phyloP scores from a whole-genome alignment of 2,113 vertebrate genomes.

The Sinocyclocheilus rhinocerous region DNA sequence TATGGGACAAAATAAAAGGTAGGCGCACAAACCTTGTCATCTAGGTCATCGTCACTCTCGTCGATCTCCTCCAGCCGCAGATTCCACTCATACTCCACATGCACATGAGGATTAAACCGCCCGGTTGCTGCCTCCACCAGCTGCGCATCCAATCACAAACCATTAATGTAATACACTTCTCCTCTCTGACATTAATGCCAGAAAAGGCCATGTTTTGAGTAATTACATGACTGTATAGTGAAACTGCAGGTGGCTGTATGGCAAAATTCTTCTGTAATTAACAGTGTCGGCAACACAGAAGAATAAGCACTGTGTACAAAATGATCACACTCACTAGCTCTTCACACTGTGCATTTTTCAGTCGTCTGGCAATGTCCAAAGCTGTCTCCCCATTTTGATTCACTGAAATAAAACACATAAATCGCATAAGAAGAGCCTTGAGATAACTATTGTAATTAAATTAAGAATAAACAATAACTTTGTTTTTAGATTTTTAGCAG shows the following conservation, averaged over 20 bases:
- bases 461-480: neutral
- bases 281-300: neutral
- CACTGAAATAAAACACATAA: constrained; percentile 68
- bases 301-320: neutral
- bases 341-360: constrained; percentile 83
- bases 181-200: constrained; percentile 3
- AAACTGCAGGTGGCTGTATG: neutral
- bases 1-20: neutral
- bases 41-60: constrained; percentile 89
- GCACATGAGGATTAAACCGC: constrained; percentile 85
- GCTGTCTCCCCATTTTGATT: constrained; percentile 87
- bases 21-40: constrained; percentile 79
- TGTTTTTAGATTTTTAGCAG: neutral
- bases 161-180: constrained; percentile 19
- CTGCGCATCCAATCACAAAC: constrained; percentile 64
- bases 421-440: neutral
- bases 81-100: constrained; percentile 91
- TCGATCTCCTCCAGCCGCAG: constrained; percentile 88
- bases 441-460: neutral
- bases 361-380: constrained; percentile 82
- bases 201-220: neutral
- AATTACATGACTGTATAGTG: neutral
- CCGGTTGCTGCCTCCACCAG: constrained; percentile 84
- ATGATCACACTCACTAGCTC: constrained; percentile 79
- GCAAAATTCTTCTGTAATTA: neutral